Evolutionary conservation across 2,888 invertebrate species (phyloP).

Genomic region (Synergus itoensis): DNA sequence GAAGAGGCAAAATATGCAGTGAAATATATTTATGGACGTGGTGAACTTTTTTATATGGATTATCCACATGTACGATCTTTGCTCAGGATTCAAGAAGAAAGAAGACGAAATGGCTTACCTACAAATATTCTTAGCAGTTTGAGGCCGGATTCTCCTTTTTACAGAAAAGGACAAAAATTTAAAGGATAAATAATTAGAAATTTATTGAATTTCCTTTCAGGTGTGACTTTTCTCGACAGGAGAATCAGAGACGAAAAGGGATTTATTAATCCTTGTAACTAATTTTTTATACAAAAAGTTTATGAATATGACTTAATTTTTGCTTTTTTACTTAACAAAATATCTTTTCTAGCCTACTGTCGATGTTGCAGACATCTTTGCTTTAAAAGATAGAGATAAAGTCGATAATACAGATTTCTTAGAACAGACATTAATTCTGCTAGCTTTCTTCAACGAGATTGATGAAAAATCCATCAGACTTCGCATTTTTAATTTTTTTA

Average conservation of each 20-base stretch:
- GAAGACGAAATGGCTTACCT: slow-evolving; percentile 81
- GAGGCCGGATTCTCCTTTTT: slow-evolving; percentile 82
- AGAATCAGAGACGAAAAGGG: background rate
- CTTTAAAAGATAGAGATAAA: background rate
- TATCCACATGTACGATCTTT: slow-evolving; percentile 83
- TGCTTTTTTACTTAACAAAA: background rate
- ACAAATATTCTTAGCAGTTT: slow-evolving; percentile 83
- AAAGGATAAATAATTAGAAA: background rate
- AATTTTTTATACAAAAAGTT: background rate
- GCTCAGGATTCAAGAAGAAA: slow-evolving; percentile 81
- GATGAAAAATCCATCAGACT: background rate
- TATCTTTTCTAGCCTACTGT: background rate
- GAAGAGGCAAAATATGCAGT: slow-evolving; percentile 81
- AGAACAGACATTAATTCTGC: background rate
- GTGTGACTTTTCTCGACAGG: background rate
- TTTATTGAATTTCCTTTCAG: background rate
- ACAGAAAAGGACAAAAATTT: slow-evolving; percentile 1
- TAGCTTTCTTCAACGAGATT: background rate
- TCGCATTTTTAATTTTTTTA: background rate
- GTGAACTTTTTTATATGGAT: slow-evolving; percentile 82
- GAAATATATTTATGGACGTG: slow-evolving; percentile 79
- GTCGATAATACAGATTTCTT: slow-evolving; percentile 26
- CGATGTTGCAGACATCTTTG: background rate
- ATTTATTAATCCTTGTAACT: background rate
- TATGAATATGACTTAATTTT: background rate